A percentile compares a stretch with the other conserved stretches of the same genome.
Conservation (phyloP, 2,888 invertebrate species). For the Leptura quadrifasciata region DNA sequence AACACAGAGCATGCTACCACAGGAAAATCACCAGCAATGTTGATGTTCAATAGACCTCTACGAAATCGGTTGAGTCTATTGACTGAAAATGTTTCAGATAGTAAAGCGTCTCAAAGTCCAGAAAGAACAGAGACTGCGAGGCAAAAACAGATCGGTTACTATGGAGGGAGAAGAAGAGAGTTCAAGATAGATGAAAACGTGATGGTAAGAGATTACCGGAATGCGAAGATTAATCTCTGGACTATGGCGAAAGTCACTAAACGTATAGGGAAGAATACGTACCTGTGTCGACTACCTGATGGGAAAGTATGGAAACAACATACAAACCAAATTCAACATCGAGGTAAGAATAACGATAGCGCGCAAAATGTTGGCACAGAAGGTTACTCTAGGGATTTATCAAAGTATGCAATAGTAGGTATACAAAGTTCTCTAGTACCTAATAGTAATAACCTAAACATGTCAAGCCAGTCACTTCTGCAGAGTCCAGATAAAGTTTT, state of each 20-base stretch:
- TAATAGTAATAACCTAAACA: neutral
- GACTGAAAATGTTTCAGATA: neutral
- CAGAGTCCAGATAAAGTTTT: neutral
- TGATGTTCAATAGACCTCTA: neutral
- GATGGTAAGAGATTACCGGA: neutral
- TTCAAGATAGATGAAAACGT: neutral
- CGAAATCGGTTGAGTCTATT: neutral
- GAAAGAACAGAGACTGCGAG: neutral
- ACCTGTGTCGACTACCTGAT: neutral
- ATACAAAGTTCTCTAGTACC: neutral
- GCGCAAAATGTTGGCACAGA: neutral
- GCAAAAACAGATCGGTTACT: neutral
- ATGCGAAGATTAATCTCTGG: neutral
- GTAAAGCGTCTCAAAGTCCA: neutral
- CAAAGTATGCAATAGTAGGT: neutral
- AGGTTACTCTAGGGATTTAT: neutral
- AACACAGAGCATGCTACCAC: neutral
- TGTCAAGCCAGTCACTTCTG: neutral
- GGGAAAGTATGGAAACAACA: slow-evolving; percentile 1
- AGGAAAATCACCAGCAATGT: neutral
- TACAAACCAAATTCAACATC: slow-evolving; percentile 10
- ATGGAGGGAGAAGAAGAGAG: slow-evolving; percentile 9
- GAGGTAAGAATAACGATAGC: neutral
- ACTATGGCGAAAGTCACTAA: neutral
- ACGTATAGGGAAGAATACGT: neutral